A percentile compares a stretch with the other conserved stretches of the same genome.
These are phyloP conservation scores for Eilema depressum DNA, from an alignment of 2,888 invertebrate genomes.

Conservation along the genomic window DNA sequence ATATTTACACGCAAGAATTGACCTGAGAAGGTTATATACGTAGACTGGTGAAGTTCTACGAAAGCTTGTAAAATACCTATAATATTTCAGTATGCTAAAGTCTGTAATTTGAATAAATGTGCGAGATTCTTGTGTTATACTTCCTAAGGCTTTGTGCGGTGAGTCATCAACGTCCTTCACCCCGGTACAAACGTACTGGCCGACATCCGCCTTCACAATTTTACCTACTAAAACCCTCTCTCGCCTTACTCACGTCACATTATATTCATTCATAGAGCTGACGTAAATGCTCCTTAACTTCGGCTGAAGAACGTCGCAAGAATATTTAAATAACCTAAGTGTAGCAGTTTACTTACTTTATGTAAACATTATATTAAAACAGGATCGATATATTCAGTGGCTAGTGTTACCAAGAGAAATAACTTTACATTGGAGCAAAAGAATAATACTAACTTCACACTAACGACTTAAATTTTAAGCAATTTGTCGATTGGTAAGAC, in stretches of 20 bases:
- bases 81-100: not conserved
- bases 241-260: constrained; percentile 63
- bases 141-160: constrained; percentile 65
- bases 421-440: constrained; percentile 41
- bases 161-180: constrained; percentile 83
- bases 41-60: not conserved
- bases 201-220: constrained; percentile 77
- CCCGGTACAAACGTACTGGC: constrained; percentile 64
- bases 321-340: constrained; percentile 38
- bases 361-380: not conserved
- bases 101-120: constrained; percentile 25
- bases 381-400: not conserved
- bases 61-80: not conserved
- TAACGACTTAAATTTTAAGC: constrained; percentile 8
- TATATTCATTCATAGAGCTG: constrained; percentile 68
- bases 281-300: constrained; percentile 56
- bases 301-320: constrained; percentile 45
- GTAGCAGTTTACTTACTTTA: constrained; percentile 40
- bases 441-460: not conserved
- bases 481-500: constrained; percentile 25
- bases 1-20: not conserved
- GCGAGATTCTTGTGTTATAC: constrained; percentile 61
- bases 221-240: constrained; percentile 63
- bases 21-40: not conserved
- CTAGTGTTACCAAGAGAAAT: constrained; percentile 11